Evolutionary conservation across 2,888 invertebrate species (phyloP).

Genomic region (Drosophila subsilvestris): DNA sequence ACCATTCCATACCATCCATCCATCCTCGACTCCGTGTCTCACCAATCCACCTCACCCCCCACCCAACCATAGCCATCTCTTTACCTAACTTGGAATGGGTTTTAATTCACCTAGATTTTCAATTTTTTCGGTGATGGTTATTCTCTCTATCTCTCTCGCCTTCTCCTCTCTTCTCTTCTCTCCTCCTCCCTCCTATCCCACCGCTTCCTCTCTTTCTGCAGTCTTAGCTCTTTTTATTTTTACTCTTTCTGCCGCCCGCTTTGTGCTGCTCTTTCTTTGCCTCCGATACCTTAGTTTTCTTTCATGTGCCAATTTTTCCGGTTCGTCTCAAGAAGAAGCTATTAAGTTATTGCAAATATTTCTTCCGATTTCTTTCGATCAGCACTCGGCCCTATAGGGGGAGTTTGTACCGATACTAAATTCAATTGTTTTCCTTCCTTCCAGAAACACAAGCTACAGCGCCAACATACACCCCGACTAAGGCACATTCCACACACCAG

Average conservation of each 20-base stretch:
- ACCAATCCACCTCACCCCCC: constrained; percentile 1
- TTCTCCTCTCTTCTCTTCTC: constrained; percentile 53
- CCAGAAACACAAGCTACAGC: constrained; percentile 38
- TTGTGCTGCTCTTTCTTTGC: constrained; percentile 60
- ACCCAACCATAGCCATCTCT: constrained; percentile 9
- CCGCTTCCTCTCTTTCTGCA: constrained; percentile 29
- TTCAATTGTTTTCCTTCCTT: neutral
- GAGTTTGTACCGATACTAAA: neutral
- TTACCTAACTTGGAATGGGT: constrained; percentile 26
- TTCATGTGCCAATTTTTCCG: constrained; percentile 69
- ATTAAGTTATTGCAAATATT: constrained; percentile 20
- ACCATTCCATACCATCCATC: neutral
- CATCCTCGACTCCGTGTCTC: constrained; percentile 16
- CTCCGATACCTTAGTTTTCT: constrained; percentile 63
- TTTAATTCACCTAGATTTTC: constrained; percentile 70
- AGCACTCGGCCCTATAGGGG: neutral
- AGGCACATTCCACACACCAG: constrained; percentile 51
- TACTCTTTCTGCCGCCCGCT: constrained; percentile 44
- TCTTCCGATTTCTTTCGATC: neutral
- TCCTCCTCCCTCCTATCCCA: constrained; percentile 34
- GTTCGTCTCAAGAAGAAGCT: constrained; percentile 36
- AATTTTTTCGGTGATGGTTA: constrained; percentile 50
- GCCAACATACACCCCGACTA: constrained; percentile 35
- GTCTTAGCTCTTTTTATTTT: constrained; percentile 50
- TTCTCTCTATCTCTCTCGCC: constrained; percentile 51